Conservation (phyloP, 2,113 vertebrate genomes). For the Chloroceryle aenea region DNA sequence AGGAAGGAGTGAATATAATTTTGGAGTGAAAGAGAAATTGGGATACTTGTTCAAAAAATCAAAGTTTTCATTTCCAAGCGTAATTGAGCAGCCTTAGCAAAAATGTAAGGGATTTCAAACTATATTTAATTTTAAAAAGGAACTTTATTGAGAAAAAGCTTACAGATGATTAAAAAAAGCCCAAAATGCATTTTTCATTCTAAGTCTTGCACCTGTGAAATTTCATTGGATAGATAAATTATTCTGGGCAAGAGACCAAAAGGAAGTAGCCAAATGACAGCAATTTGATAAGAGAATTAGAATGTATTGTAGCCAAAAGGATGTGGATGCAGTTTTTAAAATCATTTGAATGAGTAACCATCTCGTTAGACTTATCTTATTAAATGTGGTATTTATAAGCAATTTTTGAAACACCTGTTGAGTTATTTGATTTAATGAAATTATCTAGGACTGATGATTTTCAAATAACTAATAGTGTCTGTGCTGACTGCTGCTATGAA, state of each 20-base stretch:
- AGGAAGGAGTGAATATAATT: background rate
- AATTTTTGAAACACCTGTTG: background rate
- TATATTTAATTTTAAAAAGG: background rate
- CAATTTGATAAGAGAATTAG: background rate
- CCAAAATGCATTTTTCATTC: background rate
- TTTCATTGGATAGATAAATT: background rate
- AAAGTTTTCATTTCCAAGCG: background rate
- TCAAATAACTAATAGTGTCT: background rate
- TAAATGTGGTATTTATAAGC: background rate
- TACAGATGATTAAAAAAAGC: background rate
- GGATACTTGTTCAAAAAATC: background rate
- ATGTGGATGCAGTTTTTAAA: background rate
- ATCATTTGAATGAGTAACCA: background rate
- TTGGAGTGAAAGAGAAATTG: background rate
- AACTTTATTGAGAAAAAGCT: background rate
- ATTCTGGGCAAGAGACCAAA: background rate
- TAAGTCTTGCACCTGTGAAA: background rate
- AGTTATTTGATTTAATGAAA: background rate
- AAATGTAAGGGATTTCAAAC: background rate
- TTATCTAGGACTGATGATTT: background rate
- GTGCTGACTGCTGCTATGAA: background rate
- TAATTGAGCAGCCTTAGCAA: background rate
- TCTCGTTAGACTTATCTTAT: background rate
- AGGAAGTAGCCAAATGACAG: background rate
- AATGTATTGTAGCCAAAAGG: background rate